A percentile compares a stretch with the other conserved stretches of the same genome.
These are phyloP conservation scores for Scleropages formosus DNA, from an alignment of 2,797 vertebrate species.

Conservation along the genomic window DNA sequence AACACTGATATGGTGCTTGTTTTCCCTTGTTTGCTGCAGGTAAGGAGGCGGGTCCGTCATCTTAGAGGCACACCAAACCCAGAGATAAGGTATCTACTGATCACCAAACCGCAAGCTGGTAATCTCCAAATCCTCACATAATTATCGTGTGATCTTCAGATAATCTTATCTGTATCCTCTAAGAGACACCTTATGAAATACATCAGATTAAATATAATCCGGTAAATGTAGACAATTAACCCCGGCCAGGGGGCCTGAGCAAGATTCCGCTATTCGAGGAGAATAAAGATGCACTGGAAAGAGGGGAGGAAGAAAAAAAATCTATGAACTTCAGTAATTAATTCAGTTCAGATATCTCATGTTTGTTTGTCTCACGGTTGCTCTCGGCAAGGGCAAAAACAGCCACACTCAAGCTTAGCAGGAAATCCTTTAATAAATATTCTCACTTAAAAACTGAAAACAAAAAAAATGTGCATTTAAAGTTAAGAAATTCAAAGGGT, in stretches of 20 bases:
- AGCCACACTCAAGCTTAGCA: slow-evolving; percentile 49
- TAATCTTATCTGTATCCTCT: slow-evolving; percentile 58
- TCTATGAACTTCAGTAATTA: slow-evolving; percentile 56
- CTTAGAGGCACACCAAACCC: slow-evolving; percentile 58
- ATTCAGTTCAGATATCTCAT: slow-evolving; percentile 56
- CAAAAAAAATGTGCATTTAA: background rate
- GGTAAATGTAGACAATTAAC: slow-evolving; percentile 41
- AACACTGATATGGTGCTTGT: background rate
- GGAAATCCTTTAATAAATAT: slow-evolving; percentile 40
- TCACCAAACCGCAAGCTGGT: slow-evolving; percentile 56
- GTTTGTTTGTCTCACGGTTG: slow-evolving; percentile 49
- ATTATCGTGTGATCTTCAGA: slow-evolving; percentile 60
- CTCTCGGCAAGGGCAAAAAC: slow-evolving; percentile 59
- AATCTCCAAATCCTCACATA: slow-evolving; percentile 60
- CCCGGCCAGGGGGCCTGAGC: slow-evolving; percentile 27
- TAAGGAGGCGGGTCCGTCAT: slow-evolving; percentile 16
- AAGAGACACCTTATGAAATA: slow-evolving; percentile 43
- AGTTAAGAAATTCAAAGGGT: background rate
- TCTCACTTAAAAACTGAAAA: slow-evolving; percentile 33
- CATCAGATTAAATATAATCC: slow-evolving; percentile 29
- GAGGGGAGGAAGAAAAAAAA: slow-evolving; percentile 18
- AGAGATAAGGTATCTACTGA: slow-evolving; percentile 55
- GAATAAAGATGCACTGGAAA: slow-evolving; percentile 55
- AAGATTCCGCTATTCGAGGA: slow-evolving; percentile 39
- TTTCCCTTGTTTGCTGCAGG: slow-evolving; percentile 14